Base-by-base conservation (phyloP, 2,888 invertebrate genomes). In the Nomada fucata region DNA sequence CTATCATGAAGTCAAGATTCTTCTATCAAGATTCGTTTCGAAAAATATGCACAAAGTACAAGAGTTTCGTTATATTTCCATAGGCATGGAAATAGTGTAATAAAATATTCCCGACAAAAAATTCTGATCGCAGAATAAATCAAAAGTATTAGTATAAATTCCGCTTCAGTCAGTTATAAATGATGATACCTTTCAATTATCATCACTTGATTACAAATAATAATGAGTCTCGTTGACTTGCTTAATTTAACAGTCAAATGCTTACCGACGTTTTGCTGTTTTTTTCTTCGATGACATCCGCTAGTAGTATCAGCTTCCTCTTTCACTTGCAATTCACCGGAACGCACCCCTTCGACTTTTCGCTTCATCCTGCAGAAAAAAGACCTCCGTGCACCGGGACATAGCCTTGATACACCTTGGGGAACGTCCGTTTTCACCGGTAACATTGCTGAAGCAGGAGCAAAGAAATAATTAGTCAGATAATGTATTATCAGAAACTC, bases 361-460 rank as follows among this genome's bases (percentile, higher is more conserved):
- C 96, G 96, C 93, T 98, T 98, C 97, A 98, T 98, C 81, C 98
- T 96, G 92, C 98, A 99, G 94, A 98, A 98, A 94, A 99, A 99
- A 0, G 98, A 98, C 53, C 99, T 95, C 3, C 98, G 95, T 0
- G 98, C 97, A 7, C 99, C 99, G 0, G 98, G 97, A 92, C 98
- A 97, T 13, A 98, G 94, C 42, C 97, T 95, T 0, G 97, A 96
- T 10, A 96, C 95, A 50, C 96, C 96, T 85, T 97, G 96, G 9
- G 97, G 97, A 77, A 97, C 94, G 91, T 98, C 98, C 1, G 97
- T 96, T 94, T 97, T 98, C 63, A 98, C 97, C 13, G 98, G 98
- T 89, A 98, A 94, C 97, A 98, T 98, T 23, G 98, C 98, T 98
- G 65, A 60, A 84, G 55, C 29, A 73, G 79, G 52, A 36, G 42